Conservation (phyloP, 2,888 invertebrate species). For the Spialia ferax region DNA sequence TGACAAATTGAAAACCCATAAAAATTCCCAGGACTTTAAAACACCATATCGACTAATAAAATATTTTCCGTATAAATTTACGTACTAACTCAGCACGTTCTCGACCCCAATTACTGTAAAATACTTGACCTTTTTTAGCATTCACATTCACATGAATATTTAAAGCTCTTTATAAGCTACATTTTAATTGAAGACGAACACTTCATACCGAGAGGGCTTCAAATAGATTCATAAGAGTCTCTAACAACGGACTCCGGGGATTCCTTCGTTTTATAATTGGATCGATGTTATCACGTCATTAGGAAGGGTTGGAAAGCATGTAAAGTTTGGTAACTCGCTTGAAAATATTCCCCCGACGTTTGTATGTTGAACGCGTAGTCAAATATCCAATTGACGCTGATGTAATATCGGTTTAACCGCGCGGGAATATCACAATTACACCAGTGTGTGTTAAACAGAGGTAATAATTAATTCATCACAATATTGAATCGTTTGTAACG, state of each 20-base stretch:
- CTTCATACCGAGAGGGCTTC: constrained; percentile 34
- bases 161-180: constrained; percentile 41
- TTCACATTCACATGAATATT: constrained; percentile 39
- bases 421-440: constrained; percentile 44
- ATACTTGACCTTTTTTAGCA: constrained; percentile 40
- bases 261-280: constrained; percentile 45
- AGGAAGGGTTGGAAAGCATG: constrained; percentile 47
- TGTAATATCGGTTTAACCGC: constrained; percentile 36
- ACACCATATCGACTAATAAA: constrained; percentile 23
- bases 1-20: neutral
- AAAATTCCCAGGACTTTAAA: constrained; percentile 14
- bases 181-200: constrained; percentile 41
- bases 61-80: constrained; percentile 25
- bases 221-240: constrained; percentile 40
- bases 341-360: constrained; percentile 49
- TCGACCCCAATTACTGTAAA: constrained; percentile 37
- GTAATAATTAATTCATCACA: constrained; percentile 45
- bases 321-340: constrained; percentile 52
- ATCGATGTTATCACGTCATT: constrained; percentile 53
- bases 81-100: constrained; percentile 31
- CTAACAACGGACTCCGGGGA: constrained; percentile 36
- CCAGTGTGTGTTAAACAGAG: constrained; percentile 43
- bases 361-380: constrained; percentile 33
- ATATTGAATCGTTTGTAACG: constrained; percentile 25
- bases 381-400: constrained; percentile 25